Base-by-base conservation (phyloP, 1,140 invertebrate species). In the Glossosoma conforme region DNA sequence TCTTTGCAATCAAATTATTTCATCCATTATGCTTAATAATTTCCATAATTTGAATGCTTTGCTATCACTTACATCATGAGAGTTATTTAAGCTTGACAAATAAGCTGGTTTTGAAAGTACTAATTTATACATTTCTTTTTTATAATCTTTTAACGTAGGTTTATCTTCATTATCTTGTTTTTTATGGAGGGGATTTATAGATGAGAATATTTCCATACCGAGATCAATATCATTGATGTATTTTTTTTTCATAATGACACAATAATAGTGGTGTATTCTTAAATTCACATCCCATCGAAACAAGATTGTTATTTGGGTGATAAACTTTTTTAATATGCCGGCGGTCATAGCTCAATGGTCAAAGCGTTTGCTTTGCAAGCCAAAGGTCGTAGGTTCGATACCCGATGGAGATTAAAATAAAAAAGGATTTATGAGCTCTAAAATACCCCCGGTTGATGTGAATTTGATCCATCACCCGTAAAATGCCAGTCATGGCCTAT, bases 31-130 rank as follows among this genome's bases (percentile, higher is more conserved):
- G 3, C 33, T 38, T 38, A 58, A 32, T 20, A 58, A 28, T 44
- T 52, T 43, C 56, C 56, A 58, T 15, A 58, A 35, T 37, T 58
- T 58, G n/a, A n/a, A n/a, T n/a, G n/a, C n/a, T n/a, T n/a, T n/a
- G n/a, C n/a, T n/a, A n/a, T n/a, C n/a, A n/a, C n/a, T n/a, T n/a
- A n/a, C 25, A 42, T 35, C 30, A 10, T 14, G 14, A 35, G 45
- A 32, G 18, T 30, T 33, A 45, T 28, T 5, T 33, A 13, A 2
- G 21, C n/a, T 38, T 50, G 33, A 15, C 19, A 13, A 14, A 18
- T 25, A n/a, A n/a, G n/a, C n/a, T n/a, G n/a, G n/a, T n/a, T n/a
- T n/a, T n/a, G n/a, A n/a, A n/a, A 24, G 22, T 32, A 22, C n/a
- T 20, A 17, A 1, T 55, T 48, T 30, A 33, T n/a, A 13, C 35